Conservation (phyloP, 1,140 invertebrate species). For the Portunus trituberculatus region DNA sequence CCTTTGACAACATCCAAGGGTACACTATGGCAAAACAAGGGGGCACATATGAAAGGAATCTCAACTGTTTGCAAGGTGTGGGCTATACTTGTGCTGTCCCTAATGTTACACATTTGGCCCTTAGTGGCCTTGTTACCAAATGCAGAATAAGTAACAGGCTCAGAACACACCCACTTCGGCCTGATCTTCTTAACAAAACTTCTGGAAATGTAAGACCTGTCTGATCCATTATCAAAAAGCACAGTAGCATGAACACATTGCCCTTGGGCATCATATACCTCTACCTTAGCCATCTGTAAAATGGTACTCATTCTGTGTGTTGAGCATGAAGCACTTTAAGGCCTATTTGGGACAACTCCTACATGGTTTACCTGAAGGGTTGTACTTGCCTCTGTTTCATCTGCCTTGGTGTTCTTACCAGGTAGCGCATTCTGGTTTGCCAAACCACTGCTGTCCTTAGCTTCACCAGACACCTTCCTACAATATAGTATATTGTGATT, state of each 20-base stretch:
- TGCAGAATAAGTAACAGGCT: background rate
- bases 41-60: background rate
- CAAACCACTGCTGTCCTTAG: background rate
- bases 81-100: background rate
- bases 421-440: background rate
- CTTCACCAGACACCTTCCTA: too few relatives aligned
- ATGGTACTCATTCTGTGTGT: background rate
- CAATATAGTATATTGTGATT: too few relatives aligned
- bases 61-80: background rate
- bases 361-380: conserved; percentile 25
- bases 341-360: background rate
- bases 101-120: conserved; percentile 26
- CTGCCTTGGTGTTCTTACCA: too few relatives aligned
- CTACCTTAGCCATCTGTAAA: conserved; percentile 20
- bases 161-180: conserved; percentile 34
- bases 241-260: conserved; percentile 31
- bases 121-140: background rate
- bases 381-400: background rate
- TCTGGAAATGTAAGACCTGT: conserved; percentile 5
- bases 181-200: background rate
- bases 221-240: conserved; percentile 41
- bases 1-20: background rate
- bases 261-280: background rate
- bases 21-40: background rate
- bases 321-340: background rate